phyloP scores from a whole-genome alignment of 2,888 invertebrate species.

The Sceliomorpha sp. region DNA sequence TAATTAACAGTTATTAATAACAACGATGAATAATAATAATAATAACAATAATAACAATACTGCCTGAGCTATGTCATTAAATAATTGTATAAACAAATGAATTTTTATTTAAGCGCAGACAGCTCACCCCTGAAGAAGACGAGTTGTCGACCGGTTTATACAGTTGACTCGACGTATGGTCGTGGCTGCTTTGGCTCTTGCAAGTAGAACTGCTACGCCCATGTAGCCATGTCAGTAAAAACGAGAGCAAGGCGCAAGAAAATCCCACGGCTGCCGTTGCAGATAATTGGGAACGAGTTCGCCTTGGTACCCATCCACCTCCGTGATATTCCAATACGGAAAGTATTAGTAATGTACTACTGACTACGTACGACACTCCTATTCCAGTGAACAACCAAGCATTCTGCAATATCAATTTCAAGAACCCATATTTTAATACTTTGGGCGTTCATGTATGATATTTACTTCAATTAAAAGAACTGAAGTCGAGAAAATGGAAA shows the following conservation, averaged over 20 bases:
- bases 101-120: no score
- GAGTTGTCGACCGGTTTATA: slow-evolving; percentile 78
- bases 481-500: no score
- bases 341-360: slow-evolving; percentile 85
- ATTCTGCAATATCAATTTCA: slow-evolving; percentile 82
- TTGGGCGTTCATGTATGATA: no score
- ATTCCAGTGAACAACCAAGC: slow-evolving; percentile 87
- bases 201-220: slow-evolving; percentile 67
- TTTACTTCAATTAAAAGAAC: no score
- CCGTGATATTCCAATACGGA: slow-evolving; percentile 85
- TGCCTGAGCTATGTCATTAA: no score
- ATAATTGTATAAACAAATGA: no score
- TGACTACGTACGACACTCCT: slow-evolving; percentile 86
- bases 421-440: no score
- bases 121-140: slow-evolving; percentile 74
- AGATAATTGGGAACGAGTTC: slow-evolving; percentile 86
- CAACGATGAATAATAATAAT: no score
- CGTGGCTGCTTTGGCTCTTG: slow-evolving; percentile 64
- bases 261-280: slow-evolving; percentile 75
- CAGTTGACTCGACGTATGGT: slow-evolving; percentile 71
- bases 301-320: slow-evolving; percentile 86
- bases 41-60: no score
- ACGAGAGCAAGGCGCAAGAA: slow-evolving; percentile 75
- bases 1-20: no score
- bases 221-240: slow-evolving; percentile 76